These are phyloP conservation scores for Ectropis crepuscularia DNA, from an alignment of 2,888 invertebrate species.

Conservation along the genomic window DNA sequence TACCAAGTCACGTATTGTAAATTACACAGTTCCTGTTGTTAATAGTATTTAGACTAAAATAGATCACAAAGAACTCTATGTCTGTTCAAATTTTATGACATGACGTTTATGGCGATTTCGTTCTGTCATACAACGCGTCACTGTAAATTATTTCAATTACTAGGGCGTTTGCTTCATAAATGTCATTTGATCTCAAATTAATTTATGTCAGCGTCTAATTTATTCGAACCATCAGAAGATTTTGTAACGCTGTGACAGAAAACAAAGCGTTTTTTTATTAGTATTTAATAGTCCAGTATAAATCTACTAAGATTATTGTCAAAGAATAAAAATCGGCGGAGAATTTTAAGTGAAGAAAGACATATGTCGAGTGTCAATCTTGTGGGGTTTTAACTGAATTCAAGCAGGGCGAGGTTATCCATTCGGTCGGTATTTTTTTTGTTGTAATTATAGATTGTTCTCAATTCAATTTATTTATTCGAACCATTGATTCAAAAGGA, in stretches of 20 bases:
- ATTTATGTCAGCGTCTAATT: slow-evolving; percentile 17
- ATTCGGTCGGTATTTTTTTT: too few species aligned
- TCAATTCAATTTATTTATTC: too few species aligned
- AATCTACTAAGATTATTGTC: slow-evolving; percentile 10
- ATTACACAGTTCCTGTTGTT: too few species aligned
- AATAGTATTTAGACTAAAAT: too few species aligned
- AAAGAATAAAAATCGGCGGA: slow-evolving; percentile 4
- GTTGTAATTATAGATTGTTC: too few species aligned
- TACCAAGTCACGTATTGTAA: too few species aligned
- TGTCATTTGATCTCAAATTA: slow-evolving; percentile 6
- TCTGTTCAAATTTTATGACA: slow-evolving; percentile 10
- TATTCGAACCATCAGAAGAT: slow-evolving; percentile 23
- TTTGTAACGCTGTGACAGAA: slow-evolving; percentile 5
- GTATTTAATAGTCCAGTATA: slow-evolving; percentile 17
- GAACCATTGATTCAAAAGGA: too few species aligned
- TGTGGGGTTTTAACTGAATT: not conserved
- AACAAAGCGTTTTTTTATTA: slow-evolving; percentile 27
- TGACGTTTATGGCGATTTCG: slow-evolving; percentile 13
- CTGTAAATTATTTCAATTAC: slow-evolving; percentile 5
- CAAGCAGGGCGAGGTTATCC: too few species aligned
- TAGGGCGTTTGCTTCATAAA: slow-evolving; percentile 14
- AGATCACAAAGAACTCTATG: not conserved
- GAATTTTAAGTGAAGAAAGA: slow-evolving; percentile 14
- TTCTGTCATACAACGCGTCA: not conserved
- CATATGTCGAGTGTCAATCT: slow-evolving; percentile 20